Evolutionary conservation across 2,888 invertebrate genomes (phyloP).

Genomic region (Synergus gifuensis): DNA sequence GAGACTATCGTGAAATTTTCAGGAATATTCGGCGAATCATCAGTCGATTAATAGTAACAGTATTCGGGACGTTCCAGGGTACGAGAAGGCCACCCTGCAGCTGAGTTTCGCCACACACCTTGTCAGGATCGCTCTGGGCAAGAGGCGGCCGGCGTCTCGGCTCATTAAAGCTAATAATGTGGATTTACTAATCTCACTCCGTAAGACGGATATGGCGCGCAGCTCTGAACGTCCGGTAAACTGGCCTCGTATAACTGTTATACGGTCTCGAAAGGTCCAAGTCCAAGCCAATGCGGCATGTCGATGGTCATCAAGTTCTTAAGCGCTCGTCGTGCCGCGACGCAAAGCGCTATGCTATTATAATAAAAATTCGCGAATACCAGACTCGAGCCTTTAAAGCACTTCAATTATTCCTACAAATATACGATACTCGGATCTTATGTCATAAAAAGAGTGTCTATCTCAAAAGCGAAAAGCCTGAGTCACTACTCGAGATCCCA

Average conservation of each 20-base stretch:
- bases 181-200: constrained; percentile 72
- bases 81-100: constrained; percentile 68
- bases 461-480: constrained; percentile 7
- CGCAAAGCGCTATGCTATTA: not conserved
- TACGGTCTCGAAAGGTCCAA: constrained; percentile 35
- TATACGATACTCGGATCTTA: constrained; percentile 23
- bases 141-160: constrained; percentile 68
- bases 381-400: constrained; percentile 14
- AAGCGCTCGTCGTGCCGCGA: not conserved
- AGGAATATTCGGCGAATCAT: constrained; percentile 51
- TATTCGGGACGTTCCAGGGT: constrained; percentile 59
- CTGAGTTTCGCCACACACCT: constrained; percentile 69
- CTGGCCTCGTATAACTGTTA: constrained; percentile 19
- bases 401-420: constrained; percentile 25
- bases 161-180: constrained; percentile 75
- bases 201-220: constrained; percentile 40
- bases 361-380: constrained; percentile 23
- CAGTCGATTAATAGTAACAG: constrained; percentile 66
- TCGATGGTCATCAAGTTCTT: constrained; percentile 13
- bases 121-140: constrained; percentile 64
- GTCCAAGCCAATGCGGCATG: constrained; percentile 24
- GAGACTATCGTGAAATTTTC: constrained; percentile 44
- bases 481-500: constrained; percentile 20
- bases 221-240: constrained; percentile 37
- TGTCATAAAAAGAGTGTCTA: constrained; percentile 1